These are phyloP conservation scores for Drosophila mayri DNA, from an alignment of 1,140 invertebrate genomes.

Conservation along the genomic window DNA sequence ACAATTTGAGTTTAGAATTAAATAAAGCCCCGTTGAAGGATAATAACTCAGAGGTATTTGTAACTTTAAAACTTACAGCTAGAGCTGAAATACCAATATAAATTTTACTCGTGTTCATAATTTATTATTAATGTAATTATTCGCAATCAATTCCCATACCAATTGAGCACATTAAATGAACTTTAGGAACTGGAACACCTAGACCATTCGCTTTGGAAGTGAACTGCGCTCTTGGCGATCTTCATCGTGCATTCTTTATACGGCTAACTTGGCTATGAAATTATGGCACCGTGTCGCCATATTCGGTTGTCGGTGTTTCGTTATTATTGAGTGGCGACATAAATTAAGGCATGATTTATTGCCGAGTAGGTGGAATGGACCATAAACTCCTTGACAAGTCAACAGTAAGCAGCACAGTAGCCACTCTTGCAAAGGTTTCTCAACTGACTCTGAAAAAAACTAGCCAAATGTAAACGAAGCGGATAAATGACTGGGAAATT, in stretches of 20 bases:
- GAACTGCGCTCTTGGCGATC: constrained; percentile 38
- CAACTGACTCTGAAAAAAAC: constrained; percentile 51
- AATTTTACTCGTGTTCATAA: neutral
- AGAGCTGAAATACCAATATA: neutral
- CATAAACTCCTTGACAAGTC: constrained; percentile 66
- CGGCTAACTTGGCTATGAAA: constrained; percentile 57
- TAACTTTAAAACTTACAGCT: neutral
- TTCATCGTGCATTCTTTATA: constrained; percentile 54
- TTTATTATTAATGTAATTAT: neutral
- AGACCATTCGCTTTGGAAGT: constrained; percentile 41
- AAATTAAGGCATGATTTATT: constrained; percentile 75
- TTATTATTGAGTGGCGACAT: constrained; percentile 61
- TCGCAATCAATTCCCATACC: neutral
- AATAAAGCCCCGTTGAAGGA: neutral
- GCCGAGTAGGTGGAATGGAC: constrained; percentile 61
- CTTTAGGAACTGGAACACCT: constrained; percentile 41
- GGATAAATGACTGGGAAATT: constrained; percentile 42
- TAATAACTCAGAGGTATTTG: neutral
- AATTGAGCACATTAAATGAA: constrained; percentile 18
- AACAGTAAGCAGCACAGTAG: constrained; percentile 25
- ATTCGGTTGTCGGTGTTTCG: constrained; percentile 60
- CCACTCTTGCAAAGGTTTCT: constrained; percentile 33
- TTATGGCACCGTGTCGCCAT: constrained; percentile 64
- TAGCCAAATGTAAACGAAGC: constrained; percentile 32
- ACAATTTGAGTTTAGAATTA: neutral